A percentile compares a stretch with the other conserved stretches of the same genome.
phyloP scores from a whole-genome alignment of 2,888 invertebrate genomes.

The Leptogaster cylindrica region DNA sequence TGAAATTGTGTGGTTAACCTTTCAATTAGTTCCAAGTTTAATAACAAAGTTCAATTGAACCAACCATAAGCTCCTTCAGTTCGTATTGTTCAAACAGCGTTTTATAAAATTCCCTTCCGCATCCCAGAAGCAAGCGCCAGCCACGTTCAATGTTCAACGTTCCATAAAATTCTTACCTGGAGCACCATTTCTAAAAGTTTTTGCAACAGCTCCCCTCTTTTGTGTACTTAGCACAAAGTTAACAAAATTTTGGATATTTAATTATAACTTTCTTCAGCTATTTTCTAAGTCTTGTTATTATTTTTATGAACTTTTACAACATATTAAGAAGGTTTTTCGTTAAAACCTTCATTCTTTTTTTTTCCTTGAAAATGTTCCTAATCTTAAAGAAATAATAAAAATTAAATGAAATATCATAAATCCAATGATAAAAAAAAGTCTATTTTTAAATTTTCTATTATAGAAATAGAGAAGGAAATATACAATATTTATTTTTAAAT shows the following conservation, averaged over 20 bases:
- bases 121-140: too few species aligned
- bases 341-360: too few species aligned
- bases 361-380: too few species aligned
- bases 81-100: not conserved
- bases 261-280: not conserved
- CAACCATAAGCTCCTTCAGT: not conserved
- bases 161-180: not conserved
- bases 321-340: too few species aligned
- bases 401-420: too few species aligned
- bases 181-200: not conserved
- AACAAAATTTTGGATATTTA: slow-evolving; percentile 4
- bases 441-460: too few species aligned
- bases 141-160: not conserved
- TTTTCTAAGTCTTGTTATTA: too few species aligned
- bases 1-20: not conserved
- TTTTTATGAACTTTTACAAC: too few species aligned
- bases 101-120: not conserved
- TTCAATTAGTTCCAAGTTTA: not conserved
- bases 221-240: slow-evolving; percentile 4
- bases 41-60: not conserved
- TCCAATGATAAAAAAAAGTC: too few species aligned
- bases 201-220: not conserved
- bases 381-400: too few species aligned
- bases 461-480: too few species aligned
- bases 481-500: too few species aligned